Conservation (phyloP, 2,888 invertebrate genomes). For the Lysandra bellargus region DNA sequence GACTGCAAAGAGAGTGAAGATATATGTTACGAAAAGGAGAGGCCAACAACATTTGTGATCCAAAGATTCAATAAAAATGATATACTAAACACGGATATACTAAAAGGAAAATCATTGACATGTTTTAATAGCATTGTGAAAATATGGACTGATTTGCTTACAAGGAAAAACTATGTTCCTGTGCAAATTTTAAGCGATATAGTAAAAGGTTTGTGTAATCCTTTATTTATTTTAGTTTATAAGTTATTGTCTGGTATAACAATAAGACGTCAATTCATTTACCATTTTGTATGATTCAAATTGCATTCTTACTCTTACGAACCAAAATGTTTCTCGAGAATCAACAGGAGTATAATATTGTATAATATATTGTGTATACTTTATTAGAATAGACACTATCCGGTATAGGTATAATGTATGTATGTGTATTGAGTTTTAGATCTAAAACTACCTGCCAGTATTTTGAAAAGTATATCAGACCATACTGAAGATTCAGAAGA, state of each 20-base stretch:
- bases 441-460: not conserved
- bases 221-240: not conserved
- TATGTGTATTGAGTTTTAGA: not conserved
- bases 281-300: too few relatives aligned
- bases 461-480: not conserved
- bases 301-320: too few relatives aligned
- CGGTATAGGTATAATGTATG: not conserved
- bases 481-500: not conserved
- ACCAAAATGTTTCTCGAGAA: too few relatives aligned
- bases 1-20: not conserved
- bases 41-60: not conserved
- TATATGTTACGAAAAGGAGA: not conserved
- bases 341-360: too few relatives aligned
- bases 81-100: not conserved
- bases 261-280: too few relatives aligned
- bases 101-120: not conserved
- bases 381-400: not conserved
- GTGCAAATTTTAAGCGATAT: not conserved
- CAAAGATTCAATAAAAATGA: not conserved
- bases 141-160: slow-evolving; percentile 8
- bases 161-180: not conserved
- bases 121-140: not conserved
- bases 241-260: not conserved
- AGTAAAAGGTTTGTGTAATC: not conserved
- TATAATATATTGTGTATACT: not conserved